These are phyloP conservation scores for Agriotes lineatus DNA, from an alignment of 2,888 invertebrate genomes.

Conservation along the genomic window DNA sequence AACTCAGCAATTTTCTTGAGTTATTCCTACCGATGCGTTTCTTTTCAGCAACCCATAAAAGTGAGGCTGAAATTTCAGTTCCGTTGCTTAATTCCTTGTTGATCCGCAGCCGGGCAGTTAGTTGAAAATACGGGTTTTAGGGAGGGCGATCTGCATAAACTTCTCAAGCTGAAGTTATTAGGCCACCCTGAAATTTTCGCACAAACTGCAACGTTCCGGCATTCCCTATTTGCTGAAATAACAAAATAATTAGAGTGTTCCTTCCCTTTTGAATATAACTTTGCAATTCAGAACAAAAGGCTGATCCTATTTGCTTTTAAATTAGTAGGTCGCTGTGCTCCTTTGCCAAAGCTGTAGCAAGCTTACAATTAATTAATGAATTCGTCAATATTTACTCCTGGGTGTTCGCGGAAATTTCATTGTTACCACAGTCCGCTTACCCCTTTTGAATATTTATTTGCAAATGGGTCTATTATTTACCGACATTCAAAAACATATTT, in stretches of 20 bases:
- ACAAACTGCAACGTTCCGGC: background rate
- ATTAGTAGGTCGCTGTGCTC: conserved; percentile 10
- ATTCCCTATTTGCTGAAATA: conserved; percentile 2
- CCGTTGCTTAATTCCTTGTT: background rate
- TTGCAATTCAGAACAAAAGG: conserved; percentile 17
- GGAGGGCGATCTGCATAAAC: background rate
- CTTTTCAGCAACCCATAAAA: background rate
- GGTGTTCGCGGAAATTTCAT: background rate
- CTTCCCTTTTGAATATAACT: conserved; percentile 13
- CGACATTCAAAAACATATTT: no score
- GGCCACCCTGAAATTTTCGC: background rate
- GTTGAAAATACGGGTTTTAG: background rate
- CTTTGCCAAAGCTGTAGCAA: conserved; percentile 4
- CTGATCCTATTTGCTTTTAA: conserved; percentile 17
- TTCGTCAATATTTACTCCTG: conserved; percentile 17
- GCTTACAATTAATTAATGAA: conserved; percentile 22
- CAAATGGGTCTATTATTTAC: background rate
- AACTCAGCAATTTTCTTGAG: background rate
- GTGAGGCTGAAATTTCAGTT: background rate
- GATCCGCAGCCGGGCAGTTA: background rate
- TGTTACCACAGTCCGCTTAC: background rate
- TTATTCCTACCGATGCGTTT: background rate
- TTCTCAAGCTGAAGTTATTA: background rate
- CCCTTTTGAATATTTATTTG: background rate
- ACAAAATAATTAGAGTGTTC: conserved; percentile 6